These are phyloP conservation scores for Eleutherodactylus coqui DNA, from an alignment of 2,797 vertebrate genomes.

Conservation along the genomic window DNA sequence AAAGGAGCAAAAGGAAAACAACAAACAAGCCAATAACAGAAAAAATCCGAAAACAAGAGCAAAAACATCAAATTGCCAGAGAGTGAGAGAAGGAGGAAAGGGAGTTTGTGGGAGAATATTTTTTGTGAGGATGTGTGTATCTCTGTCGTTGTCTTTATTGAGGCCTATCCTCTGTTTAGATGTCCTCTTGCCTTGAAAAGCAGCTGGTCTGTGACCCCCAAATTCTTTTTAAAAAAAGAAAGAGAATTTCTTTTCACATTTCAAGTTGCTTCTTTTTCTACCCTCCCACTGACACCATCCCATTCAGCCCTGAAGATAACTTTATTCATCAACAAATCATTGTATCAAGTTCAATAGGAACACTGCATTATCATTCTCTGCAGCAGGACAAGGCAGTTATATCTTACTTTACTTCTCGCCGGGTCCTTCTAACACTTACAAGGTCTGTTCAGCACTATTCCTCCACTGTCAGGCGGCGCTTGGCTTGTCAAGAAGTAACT, in stretches of 20 bases:
- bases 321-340: slow-evolving; percentile 99
- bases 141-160: slow-evolving; percentile 86
- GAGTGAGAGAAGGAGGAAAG: slow-evolving; percentile 10
- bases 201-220: slow-evolving; percentile 98
- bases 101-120: slow-evolving; percentile 66
- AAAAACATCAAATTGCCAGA: slow-evolving; percentile 11
- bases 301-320: slow-evolving; percentile 96
- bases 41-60: neutral
- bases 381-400: slow-evolving; percentile 85
- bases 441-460: slow-evolving; percentile 73
- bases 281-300: slow-evolving; percentile 96
- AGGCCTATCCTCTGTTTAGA: slow-evolving; percentile 90
- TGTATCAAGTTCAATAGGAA: slow-evolving; percentile 98
- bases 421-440: slow-evolving; percentile 72
- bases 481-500: slow-evolving; percentile 63
- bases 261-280: slow-evolving; percentile 85
- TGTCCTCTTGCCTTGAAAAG: slow-evolving; percentile 91
- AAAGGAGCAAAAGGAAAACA: neutral
- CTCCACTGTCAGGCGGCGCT: slow-evolving; percentile 67
- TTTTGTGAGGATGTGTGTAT: slow-evolving; percentile 67
- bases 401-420: slow-evolving; percentile 85
- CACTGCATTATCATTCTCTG: slow-evolving; percentile 81
- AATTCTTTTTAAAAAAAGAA: slow-evolving; percentile 80
- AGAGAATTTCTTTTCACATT: slow-evolving; percentile 89
- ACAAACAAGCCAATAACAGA: no score